These are phyloP conservation scores for Capromys pilorides DNA, from an alignment of 2,797 vertebrate species.

Conservation along the genomic window DNA sequence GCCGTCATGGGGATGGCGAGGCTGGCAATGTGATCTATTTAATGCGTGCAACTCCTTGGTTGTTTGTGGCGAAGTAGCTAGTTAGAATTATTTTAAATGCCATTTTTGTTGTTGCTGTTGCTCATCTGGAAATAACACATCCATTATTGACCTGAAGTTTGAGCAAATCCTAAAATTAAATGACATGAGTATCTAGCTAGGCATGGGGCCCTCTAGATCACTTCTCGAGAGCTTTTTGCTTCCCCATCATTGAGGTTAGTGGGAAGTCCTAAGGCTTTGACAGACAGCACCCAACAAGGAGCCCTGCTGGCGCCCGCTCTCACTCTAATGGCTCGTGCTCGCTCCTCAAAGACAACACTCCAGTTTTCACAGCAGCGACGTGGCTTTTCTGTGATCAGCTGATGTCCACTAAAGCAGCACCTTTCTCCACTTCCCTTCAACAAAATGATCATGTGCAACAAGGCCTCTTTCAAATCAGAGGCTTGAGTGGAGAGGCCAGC, in stretches of 20 bases:
- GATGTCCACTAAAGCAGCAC: not conserved
- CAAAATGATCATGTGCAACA: constrained; percentile 62
- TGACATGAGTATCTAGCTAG: constrained; percentile 5
- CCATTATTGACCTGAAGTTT: not conserved
- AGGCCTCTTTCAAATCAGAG: constrained; percentile 63
- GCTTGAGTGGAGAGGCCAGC: constrained; percentile 61
- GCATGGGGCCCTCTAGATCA: not conserved
- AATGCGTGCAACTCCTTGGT: not conserved
- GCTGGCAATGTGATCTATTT: not conserved
- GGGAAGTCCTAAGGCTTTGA: not conserved
- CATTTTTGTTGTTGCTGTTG: not conserved
- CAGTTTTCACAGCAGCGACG: constrained; percentile 46
- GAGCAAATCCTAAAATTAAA: constrained; percentile 42
- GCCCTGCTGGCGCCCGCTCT: not conserved
- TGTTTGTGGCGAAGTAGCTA: constrained; percentile 26
- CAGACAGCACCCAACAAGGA: not conserved
- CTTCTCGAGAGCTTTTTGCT: constrained; percentile 44
- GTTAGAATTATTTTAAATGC: constrained; percentile 72
- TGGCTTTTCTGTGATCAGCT: constrained; percentile 27
- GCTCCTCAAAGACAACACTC: constrained; percentile 38
- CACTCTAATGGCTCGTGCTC: not conserved
- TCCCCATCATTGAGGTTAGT: not conserved
- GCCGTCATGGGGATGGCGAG: not conserved
- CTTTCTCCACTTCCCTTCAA: not conserved
- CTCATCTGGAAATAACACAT: constrained; percentile 26